These are phyloP conservation scores for Eptesicus fuscus DNA, from an alignment of 2,113 vertebrate species.

Conservation along the genomic window DNA sequence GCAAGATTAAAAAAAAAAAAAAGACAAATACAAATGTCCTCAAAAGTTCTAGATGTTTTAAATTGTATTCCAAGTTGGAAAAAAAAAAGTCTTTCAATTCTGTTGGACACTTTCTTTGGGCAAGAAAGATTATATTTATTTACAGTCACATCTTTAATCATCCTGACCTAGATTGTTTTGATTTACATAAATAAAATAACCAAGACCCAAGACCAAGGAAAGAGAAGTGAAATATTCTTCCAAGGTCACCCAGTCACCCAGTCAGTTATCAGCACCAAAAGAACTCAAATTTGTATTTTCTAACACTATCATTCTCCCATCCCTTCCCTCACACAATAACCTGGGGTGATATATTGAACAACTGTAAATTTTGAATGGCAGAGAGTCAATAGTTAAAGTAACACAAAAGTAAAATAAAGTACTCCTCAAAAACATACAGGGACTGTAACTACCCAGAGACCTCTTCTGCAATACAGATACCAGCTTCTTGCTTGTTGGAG, in stretches of 20 bases:
- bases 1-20: background rate
- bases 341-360: background rate
- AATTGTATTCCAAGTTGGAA: background rate
- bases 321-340: background rate
- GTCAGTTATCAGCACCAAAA: background rate
- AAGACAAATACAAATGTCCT: background rate
- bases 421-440: background rate
- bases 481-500: background rate
- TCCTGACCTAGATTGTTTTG: background rate
- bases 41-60: background rate
- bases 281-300: background rate
- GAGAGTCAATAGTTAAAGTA: background rate
- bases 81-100: background rate
- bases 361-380: background rate
- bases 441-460: background rate
- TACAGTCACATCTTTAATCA: background rate
- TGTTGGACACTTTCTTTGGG: background rate
- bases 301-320: background rate
- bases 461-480: background rate
- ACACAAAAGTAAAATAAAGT: background rate
- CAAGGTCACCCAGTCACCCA: background rate
- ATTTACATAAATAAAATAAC: background rate
- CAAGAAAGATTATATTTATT: background rate
- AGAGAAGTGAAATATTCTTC: background rate
- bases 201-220: background rate